Conservation (phyloP, 2,797 vertebrate genomes). For the Malurus splendens region DNA sequence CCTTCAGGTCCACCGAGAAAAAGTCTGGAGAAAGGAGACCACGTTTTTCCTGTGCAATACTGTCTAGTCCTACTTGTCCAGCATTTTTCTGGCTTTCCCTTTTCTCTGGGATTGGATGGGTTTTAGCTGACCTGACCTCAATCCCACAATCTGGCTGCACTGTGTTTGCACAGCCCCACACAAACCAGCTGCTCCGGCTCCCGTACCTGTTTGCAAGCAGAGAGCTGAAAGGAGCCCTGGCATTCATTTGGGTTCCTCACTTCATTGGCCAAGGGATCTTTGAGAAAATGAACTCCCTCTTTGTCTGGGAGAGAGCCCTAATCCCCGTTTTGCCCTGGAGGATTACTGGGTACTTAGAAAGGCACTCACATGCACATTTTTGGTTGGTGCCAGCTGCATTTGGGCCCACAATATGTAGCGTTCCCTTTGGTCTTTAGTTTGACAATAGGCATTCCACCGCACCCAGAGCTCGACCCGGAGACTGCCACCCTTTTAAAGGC, state of each 20-base stretch:
- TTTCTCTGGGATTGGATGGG: neutral
- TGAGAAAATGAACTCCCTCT: conserved; percentile 62
- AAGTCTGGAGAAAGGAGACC: neutral
- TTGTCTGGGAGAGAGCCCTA: conserved; percentile 62
- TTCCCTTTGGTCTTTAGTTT: conserved; percentile 49
- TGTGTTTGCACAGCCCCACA: neutral
- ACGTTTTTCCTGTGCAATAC: neutral
- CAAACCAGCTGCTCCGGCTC: neutral
- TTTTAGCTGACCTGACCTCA: conserved; percentile 17
- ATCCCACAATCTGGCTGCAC: neutral
- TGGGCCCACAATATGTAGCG: conserved; percentile 34
- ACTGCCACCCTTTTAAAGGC: conserved; percentile 26
- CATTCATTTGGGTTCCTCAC: conserved; percentile 51
- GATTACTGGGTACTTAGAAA: conserved; percentile 72
- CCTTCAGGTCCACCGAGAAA: neutral
- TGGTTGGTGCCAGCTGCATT: conserved; percentile 60
- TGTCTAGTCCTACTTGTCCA: neutral
- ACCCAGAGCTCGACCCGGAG: neutral
- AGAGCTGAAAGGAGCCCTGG: neutral
- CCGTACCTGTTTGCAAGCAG: conserved; percentile 33
- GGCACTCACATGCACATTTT: conserved; percentile 70
- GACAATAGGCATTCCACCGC: conserved; percentile 50
- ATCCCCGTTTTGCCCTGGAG: conserved; percentile 68
- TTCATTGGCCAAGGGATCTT: conserved; percentile 53
- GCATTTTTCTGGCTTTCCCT: neutral